Evolutionary conservation across 1,140 invertebrate species (phyloP).

Genomic region (Caerostris darwini): DNA sequence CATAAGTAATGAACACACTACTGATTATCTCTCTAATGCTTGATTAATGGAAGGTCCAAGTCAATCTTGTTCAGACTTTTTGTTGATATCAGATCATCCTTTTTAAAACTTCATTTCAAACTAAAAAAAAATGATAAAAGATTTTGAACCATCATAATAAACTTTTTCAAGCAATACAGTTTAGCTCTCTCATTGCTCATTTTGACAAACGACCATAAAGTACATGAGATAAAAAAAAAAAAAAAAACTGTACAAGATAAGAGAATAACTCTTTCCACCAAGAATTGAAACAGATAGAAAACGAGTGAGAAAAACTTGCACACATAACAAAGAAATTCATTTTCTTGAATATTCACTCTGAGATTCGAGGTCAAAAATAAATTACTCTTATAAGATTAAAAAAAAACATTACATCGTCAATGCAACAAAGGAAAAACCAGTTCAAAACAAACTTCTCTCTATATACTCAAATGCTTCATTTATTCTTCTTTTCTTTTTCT

Average conservation of each 20-base stretch:
- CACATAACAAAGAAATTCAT: neutral
- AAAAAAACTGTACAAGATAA: neutral
- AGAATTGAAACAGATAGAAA: neutral
- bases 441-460: too few species aligned
- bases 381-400: too few species aligned
- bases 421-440: too few species aligned
- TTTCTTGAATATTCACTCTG: neutral
- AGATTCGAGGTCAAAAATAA: neutral
- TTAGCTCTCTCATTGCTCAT: neutral
- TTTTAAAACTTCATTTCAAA: neutral
- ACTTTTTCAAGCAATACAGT: neutral
- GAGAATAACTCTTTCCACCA: neutral
- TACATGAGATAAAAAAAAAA: too few species aligned
- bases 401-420: too few species aligned
- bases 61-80: constrained; percentile 31
- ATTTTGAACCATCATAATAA: neutral
- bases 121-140: neutral
- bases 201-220: neutral
- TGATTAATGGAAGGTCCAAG: neutral
- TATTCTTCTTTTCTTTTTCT: too few species aligned
- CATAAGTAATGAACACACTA: constrained; percentile 32
- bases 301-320: neutral
- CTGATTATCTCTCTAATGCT: neutral
- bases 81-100: neutral
- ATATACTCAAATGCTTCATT: too few species aligned